Evolutionary conservation across 1,140 invertebrate species (phyloP), one percentile per base, ranked within the genome.

Genomic region (Episyrphus balteatus): DNA sequence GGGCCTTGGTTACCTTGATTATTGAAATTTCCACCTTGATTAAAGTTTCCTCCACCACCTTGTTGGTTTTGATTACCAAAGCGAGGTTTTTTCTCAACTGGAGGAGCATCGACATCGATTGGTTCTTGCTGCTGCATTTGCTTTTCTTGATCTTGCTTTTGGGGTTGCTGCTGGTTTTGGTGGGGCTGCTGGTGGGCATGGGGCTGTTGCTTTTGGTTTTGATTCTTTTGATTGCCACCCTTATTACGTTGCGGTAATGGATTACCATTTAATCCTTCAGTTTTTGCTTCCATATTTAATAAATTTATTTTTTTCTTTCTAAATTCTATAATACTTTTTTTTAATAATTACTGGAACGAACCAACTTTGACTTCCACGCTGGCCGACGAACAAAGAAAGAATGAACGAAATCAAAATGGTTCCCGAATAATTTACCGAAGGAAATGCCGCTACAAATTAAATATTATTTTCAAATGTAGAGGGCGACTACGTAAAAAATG

Each of bases 351-450:
- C 8, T 8, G 8, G 8, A 26, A 26, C 21, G 21, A 26, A 5
- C 21, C 21, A 26, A 26, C 21, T 26, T 26, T 8, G n/a, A 26
- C 21, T 26, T 8, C 21, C 8, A 5, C 44, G 32, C 17, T 43
- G 40, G 32, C 31, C 30, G 38, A 43, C 10, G 21, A 26, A 26
- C 21, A 26, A 26, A 5, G 37, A 14, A 15, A 18, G 37, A 14
- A 15, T 57, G 59, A 44, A 66, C 63, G 54, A 53, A 56, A 47
- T 49, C 46, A 7, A 51, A 32, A 42, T 54, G 48, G 46, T 63
- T 69, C 51, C 66, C 65, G n/a, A n/a, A n/a, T 42, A 64, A 56
- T 47, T 59, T 55, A 44, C 68, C 66, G 42, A 66, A 56, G 5
- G 58, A 53, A 13, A 62, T 56, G 36, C 44, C 40, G 26, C 60